Base-by-base conservation (phyloP, 2,113 vertebrate genomes). In the Thymallus thymallus region DNA sequence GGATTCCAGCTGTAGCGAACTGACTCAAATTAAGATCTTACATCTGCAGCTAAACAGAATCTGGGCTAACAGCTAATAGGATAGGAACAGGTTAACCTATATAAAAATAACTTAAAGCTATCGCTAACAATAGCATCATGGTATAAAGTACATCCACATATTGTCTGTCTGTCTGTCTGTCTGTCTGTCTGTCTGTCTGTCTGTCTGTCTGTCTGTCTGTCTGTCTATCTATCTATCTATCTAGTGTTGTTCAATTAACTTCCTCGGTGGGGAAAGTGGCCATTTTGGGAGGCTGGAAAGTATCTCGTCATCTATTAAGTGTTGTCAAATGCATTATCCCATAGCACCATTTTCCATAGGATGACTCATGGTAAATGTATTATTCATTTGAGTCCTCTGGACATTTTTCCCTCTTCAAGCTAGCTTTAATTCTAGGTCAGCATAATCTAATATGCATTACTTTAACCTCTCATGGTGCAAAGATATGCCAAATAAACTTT, bases 301-400 rank as follows among this genome's bases (percentile, higher is more conserved):
- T 16, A 51, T 7, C 35, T 41, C 35, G 9, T 45, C 30, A 22
- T 35, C 35, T 41, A n/a, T 22, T 41, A 14, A 41, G 6, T 20
- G 14, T 18, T 18, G 16, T 51, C 48, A 51, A 51, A 51, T 51
- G 48, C 14, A 51, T 18, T 51, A 51, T 51, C 18, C 22, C 22
- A 32, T 10, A 22, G 55, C 55, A 62, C 60, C 35, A 46, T 24
- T 46, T 62, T 48, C n/a, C 56, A 45, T 18, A 48, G 45, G 35
- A 73, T 73, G 61, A n/a, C 46, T 73, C 32, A 48, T 64, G 24
- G 4, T n/a, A 65, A 73, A 65, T 73, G 1, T 35, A 73, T 65
- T 64, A 66, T 73, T 46, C 35, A 66, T 63, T 55, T 6, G 29
- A 22, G 45, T 45, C 1, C 41, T 10, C 14, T 45, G 71, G 1